phyloP scores from a whole-genome alignment of 1,140 invertebrate species.

The Lethrus apterus region DNA sequence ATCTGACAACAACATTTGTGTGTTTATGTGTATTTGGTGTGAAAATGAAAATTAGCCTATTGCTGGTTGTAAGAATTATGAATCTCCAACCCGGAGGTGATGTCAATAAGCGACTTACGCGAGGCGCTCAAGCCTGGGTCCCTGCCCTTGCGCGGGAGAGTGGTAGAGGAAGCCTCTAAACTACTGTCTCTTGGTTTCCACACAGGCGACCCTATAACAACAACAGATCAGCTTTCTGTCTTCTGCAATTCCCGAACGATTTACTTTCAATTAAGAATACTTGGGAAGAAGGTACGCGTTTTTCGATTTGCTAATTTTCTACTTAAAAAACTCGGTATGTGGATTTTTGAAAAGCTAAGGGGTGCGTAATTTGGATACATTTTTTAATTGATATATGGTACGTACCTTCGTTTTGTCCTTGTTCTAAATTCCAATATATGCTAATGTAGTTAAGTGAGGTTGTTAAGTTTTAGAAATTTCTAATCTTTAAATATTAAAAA shows the following conservation, averaged over 20 bases:
- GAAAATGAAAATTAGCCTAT: neutral
- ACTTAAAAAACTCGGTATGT: too few relatives aligned
- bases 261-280: neutral
- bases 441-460: too few relatives aligned
- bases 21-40: slow-evolving; percentile 24
- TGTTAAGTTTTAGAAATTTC: too few relatives aligned
- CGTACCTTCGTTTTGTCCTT: too few relatives aligned
- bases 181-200: slow-evolving; percentile 79
- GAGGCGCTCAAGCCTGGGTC: slow-evolving; percentile 37
- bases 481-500: too few relatives aligned
- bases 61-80: slow-evolving; percentile 25
- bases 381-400: too few relatives aligned
- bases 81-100: slow-evolving; percentile 36
- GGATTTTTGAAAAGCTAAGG: too few relatives aligned
- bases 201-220: slow-evolving; percentile 77
- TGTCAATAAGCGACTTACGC: slow-evolving; percentile 39
- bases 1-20: too few relatives aligned
- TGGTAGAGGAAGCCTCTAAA: slow-evolving; percentile 40
- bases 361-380: too few relatives aligned
- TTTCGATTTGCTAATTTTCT: neutral
- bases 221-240: too few relatives aligned
- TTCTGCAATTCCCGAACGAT: too few relatives aligned
- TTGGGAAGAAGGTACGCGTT: neutral
- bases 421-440: too few relatives aligned
- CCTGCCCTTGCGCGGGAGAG: slow-evolving; percentile 42